Conservation (phyloP, 2,797 vertebrate species). For the Ataeniobius toweri region DNA sequence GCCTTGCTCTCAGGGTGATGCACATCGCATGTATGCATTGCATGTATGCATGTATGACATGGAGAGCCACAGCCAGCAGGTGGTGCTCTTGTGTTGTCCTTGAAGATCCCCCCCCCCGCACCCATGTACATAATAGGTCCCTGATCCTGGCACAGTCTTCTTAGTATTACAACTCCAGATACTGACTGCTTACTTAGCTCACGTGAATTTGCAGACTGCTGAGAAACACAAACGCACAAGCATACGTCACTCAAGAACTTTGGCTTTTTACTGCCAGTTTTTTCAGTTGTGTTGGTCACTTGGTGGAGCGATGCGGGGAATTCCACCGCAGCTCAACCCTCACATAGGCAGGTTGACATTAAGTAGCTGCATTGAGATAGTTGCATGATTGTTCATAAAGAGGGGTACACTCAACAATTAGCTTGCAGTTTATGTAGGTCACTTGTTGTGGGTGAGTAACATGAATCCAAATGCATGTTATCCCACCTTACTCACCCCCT, state of each 20-base stretch:
- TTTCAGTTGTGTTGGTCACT: conserved; percentile 23
- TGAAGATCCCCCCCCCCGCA: conserved; percentile 19
- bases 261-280: conserved; percentile 12
- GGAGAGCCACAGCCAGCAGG: conserved; percentile 64
- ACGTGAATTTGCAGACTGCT: conserved; percentile 42
- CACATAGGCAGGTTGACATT: conserved; percentile 13
- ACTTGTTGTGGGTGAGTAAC: conserved; percentile 52
- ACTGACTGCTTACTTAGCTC: conserved; percentile 41
- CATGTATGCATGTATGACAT: background rate
- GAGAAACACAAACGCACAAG: conserved; percentile 42
- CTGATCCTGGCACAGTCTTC: conserved; percentile 16
- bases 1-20: conserved; percentile 42
- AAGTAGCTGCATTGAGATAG: conserved; percentile 8
- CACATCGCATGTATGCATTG: background rate
- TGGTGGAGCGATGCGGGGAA: conserved; percentile 12
- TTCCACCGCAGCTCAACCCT: conserved; percentile 6
- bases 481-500: conserved; percentile 51
- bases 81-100: conserved; percentile 78
- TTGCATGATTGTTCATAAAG: conserved; percentile 27
- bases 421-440: conserved; percentile 67
- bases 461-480: conserved; percentile 59
- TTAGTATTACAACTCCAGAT: conserved; percentile 11
- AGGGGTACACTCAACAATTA: conserved; percentile 38
- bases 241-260: conserved; percentile 23
- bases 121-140: background rate